Evolutionary conservation across 1,140 invertebrate species (phyloP), one percentile per base, ranked within the genome.

Genomic region (Cotesia chilonis): DNA sequence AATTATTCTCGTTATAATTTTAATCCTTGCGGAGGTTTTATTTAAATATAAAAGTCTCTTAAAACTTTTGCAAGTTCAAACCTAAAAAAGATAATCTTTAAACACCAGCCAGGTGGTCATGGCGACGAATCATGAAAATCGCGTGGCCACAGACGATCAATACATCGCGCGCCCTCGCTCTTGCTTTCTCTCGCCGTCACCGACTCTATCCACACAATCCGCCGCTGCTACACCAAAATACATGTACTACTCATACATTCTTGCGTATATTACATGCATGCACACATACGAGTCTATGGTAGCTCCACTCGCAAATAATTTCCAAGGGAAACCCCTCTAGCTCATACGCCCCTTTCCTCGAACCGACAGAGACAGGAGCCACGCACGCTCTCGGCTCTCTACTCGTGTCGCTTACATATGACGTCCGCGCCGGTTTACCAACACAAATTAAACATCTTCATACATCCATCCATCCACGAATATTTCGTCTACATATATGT

Each of bases 41-140:
- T 28, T 28, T 28, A 2, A 28, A 28, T 28, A 28, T 1, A 60
- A 37, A 17, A 36, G 28, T 7, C 14, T 5, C 36, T 38, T 14
- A 60, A 38, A 38, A 35, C 4, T 12, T 12, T 35, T 10, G 36
- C 14, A 54, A 54, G 35, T 28, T 35, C 28, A 68, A 7, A 54
- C 28, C 47, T 51, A n/a, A 51, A n/a, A 51, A 57, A 20, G 55
- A 60, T 37, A 12, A 76, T 77, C 77, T 80, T 70, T 81, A 80
- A 74, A 79, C 79, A 77, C 78, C 81, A 78, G 80, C 84, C 83
- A 87, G 85, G 85, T 87, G 85, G 81, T 84, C 85, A 87, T 87
- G 85, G 81, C 84, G 85, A 87, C 85, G 85, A 79, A 85, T 85
- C 84, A 78, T 84, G 82, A 86, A 86, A 86, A 86, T 85, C 83